Conservation (phyloP, 2,888 invertebrate species). For the Palloptera scutellata region DNA sequence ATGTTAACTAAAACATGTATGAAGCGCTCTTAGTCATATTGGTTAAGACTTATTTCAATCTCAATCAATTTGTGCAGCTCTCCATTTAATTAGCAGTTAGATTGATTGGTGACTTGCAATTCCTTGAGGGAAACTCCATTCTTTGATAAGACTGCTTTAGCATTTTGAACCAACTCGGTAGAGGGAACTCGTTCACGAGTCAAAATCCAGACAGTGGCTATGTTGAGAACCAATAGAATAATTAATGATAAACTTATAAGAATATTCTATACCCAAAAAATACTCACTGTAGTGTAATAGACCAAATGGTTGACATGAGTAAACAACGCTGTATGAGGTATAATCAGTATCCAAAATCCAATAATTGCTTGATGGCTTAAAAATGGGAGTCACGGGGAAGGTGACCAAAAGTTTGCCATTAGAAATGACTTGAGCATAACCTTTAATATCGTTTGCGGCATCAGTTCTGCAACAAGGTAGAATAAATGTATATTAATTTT, state of each 20-base stretch:
- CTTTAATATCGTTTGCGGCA: constrained; percentile 28
- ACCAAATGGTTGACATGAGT: constrained; percentile 64
- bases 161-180: constrained; percentile 16
- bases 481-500: neutral
- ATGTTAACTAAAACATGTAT: constrained; percentile 6
- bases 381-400: constrained; percentile 34
- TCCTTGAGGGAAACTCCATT: constrained; percentile 35
- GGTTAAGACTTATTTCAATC: neutral
- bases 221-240: neutral
- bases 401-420: constrained; percentile 38
- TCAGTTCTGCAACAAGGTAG: constrained; percentile 26
- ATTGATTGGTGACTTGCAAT: constrained; percentile 38
- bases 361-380: constrained; percentile 53
- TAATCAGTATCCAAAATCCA: constrained; percentile 71
- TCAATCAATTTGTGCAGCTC: neutral
- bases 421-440: constrained; percentile 33
- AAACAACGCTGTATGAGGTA: constrained; percentile 67
- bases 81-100: constrained; percentile 28
- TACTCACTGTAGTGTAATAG: constrained; percentile 37
- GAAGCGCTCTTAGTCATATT: too few species aligned
- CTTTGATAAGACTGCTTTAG: constrained; percentile 26
- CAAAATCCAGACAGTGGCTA: constrained; percentile 44
- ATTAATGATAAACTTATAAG: constrained; percentile 1
- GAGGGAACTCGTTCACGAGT: constrained; percentile 39
- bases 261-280: neutral